Evolutionary conservation across 37 sponge, comb jelly and placozoan species (phyloP).

Genomic region (Agelas oroides): DNA sequence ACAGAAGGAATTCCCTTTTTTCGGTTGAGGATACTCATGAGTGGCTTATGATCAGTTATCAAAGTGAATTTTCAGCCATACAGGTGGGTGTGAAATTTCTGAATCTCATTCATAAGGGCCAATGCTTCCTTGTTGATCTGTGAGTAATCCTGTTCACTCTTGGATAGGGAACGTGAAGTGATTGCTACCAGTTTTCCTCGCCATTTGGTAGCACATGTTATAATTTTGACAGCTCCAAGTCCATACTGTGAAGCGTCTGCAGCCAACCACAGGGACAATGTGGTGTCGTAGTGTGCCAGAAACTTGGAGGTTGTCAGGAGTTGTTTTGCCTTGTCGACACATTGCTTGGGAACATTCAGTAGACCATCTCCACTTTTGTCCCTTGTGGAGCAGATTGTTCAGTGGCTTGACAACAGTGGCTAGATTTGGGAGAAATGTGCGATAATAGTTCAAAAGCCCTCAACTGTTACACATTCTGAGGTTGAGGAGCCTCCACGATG

Average conservation of each 20-base stretch:
- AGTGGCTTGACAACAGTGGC: constrained; percentile 12
- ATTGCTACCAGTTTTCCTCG: constrained; percentile 51
- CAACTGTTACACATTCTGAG: constrained; percentile 1
- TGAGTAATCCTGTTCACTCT: constrained; percentile 32
- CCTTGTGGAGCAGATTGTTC: not conserved
- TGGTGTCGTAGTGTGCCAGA: not conserved
- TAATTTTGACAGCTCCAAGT: constrained; percentile 43
- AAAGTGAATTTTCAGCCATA: constrained; percentile 19
- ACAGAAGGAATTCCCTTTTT: constrained; percentile 18
- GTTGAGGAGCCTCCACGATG: not conserved
- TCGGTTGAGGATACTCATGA: constrained; percentile 4
- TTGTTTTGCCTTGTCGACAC: not conserved
- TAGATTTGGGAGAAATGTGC: constrained; percentile 15
- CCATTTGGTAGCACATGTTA: constrained; percentile 33
- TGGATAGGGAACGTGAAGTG: constrained; percentile 25
- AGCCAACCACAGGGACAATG: not conserved
- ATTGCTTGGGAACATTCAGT: not conserved
- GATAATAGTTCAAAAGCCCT: constrained; percentile 12
- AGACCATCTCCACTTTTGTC: constrained; percentile 1
- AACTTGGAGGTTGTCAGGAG: not conserved
- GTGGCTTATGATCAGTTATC: constrained; percentile 42
- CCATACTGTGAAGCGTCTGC: not conserved
- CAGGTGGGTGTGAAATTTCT: constrained; percentile 42
- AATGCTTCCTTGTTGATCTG: constrained; percentile 53
- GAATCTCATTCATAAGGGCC: constrained; percentile 20